Base-by-base conservation (phyloP, 2,888 invertebrate species). In the Parnassius glacialis region DNA sequence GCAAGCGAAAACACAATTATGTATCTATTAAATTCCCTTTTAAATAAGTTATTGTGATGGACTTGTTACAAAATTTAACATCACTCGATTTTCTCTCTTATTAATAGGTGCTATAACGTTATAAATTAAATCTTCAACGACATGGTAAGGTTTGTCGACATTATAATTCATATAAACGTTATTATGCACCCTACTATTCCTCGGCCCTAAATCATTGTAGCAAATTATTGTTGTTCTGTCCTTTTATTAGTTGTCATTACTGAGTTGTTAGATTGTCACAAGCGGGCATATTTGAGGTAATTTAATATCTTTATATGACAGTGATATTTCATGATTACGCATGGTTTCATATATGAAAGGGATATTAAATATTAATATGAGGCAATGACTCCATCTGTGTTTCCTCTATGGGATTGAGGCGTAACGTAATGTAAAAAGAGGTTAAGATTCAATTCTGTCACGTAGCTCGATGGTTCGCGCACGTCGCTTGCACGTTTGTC, bases 401-500 rank as follows among this genome's bases (percentile, higher is more conserved):
- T 41, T 47, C 25, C n/a, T n/a, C 7, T 42, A 48, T 41, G 13
- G 9, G n/a, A 53, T 42, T n/a, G n/a, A 42, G n/a, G 16, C 42
- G 48, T 50, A 16, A 16, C 3, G 42, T 13, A 58, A 48, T 53
- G 34, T 51, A 25, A 41, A 44, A 45, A 61, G 67, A 64, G 69
- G 61, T 66, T 70, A 65, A 42, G 66, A 68, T 67, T 71, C 70
- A 70, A 68, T 79, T 70, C 70, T 70, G 70, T 79, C 83, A 82
- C 83, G 83, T 82, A 75, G 68, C 61, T 67, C 62, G 65, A 69
- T 68, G 68, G 69, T 62, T 60, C 61, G 70, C 75, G 78, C 81
- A 77, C 80, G 76, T 67, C 73, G 77, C 68, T 68, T 70, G 70
- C 65, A 64, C 79, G 83, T 85, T 84, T 79, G 72, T 85, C 80